These are phyloP conservation scores for Neogobius melanostomus DNA, from an alignment of 2,113 vertebrate genomes.

Conservation along the genomic window DNA sequence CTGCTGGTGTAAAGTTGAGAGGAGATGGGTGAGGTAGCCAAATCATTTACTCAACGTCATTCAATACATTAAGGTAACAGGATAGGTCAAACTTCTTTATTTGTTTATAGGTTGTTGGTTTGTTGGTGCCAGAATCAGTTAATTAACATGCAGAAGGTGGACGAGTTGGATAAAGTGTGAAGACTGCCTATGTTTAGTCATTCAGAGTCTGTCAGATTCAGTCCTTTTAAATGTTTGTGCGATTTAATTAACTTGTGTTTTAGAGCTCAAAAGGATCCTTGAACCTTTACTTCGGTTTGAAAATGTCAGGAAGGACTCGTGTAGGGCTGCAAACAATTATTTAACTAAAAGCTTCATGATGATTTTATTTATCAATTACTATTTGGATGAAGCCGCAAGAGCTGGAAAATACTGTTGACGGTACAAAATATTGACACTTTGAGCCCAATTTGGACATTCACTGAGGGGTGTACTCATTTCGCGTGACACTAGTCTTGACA, in stretches of 20 bases:
- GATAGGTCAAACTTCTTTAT: neutral
- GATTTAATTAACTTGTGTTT: constrained; percentile 22
- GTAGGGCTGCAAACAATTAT: neutral
- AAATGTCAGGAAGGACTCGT: neutral
- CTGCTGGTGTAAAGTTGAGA: constrained; percentile 62
- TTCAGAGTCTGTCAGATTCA: constrained; percentile 27
- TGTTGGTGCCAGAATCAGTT: constrained; percentile 45
- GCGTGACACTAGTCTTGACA: too few relatives aligned
- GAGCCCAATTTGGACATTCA: too few relatives aligned
- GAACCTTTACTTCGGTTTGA: constrained; percentile 6
- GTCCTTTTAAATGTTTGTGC: constrained; percentile 32
- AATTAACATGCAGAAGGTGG: constrained; percentile 60
- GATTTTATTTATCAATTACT: neutral
- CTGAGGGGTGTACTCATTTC: too few relatives aligned
- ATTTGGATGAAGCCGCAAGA: too few relatives aligned
- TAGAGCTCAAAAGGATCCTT: constrained; percentile 1
- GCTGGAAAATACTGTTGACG: too few relatives aligned
- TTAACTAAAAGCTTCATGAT: neutral
- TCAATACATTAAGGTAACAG: too few relatives aligned
- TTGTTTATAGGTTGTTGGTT: constrained; percentile 32
- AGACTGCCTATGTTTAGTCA: constrained; percentile 22
- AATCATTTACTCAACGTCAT: too few relatives aligned
- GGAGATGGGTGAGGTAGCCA: neutral
- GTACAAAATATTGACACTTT: too few relatives aligned
- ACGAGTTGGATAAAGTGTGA: constrained; percentile 37